Evolutionary conservation across 1,140 invertebrate species (phyloP).

Genomic region (Episyrphus balteatus): DNA sequence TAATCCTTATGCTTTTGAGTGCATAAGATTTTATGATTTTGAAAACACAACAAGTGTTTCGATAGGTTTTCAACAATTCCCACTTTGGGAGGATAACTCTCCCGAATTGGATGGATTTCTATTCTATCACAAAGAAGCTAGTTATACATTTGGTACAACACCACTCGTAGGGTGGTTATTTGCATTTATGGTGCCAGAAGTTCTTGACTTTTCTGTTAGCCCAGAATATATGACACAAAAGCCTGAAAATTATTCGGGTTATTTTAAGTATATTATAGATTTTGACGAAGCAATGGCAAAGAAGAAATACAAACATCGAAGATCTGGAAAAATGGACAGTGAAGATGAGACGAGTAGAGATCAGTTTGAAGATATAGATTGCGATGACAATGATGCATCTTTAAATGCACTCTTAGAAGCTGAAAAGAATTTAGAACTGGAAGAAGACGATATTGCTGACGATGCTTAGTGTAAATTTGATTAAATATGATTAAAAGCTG

Average conservation of each 20-base stretch:
- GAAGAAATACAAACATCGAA: slow-evolving; percentile 1
- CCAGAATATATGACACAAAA: slow-evolving; percentile 33
- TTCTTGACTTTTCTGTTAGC: slow-evolving; percentile 44
- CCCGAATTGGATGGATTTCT: slow-evolving; percentile 60
- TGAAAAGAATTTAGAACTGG: too few relatives aligned
- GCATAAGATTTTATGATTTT: slow-evolving; percentile 20
- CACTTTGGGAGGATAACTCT: slow-evolving; percentile 21
- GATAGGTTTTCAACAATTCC: slow-evolving; percentile 16
- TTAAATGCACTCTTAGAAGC: too few relatives aligned
- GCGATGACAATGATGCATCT: too few relatives aligned
- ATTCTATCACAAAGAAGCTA: slow-evolving; percentile 68
- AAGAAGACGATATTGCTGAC: too few relatives aligned
- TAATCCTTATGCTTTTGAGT: slow-evolving; percentile 16
- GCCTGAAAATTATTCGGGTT: slow-evolving; percentile 39
- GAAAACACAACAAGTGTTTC: slow-evolving; percentile 14
- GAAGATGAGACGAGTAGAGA: too few relatives aligned
- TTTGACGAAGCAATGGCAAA: slow-evolving; percentile 33
- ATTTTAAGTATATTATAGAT: slow-evolving; percentile 38
- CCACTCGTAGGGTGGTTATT: slow-evolving; percentile 84
- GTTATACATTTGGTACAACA: slow-evolving; percentile 65
- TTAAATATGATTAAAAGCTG: too few relatives aligned
- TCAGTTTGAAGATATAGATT: too few relatives aligned
- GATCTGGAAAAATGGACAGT: background rate
- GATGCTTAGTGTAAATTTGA: too few relatives aligned
- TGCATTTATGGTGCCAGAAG: slow-evolving; percentile 73